Evolutionary conservation across 2,113 vertebrate species (phyloP).

Genomic region (Trematocara zebra): DNA sequence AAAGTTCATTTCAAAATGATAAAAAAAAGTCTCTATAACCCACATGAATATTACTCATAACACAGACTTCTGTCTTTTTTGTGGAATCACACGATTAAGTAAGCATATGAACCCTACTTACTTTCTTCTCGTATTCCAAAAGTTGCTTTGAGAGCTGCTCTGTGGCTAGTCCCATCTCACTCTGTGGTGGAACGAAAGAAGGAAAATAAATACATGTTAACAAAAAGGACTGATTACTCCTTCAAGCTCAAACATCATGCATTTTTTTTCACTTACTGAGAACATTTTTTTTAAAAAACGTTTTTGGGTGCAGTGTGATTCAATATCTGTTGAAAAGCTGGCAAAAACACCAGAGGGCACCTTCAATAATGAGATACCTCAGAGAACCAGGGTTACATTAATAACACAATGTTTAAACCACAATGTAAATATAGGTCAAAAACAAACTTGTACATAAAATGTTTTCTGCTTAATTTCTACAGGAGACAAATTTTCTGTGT

Average conservation of each 20-base stretch:
- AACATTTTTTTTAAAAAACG: fast-evolving
- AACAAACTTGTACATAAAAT: not conserved
- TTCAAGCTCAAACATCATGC: not conserved
- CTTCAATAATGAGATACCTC: not conserved
- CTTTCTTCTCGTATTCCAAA: constrained; percentile 93
- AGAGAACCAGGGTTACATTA: not conserved
- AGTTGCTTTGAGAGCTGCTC: constrained; percentile 93
- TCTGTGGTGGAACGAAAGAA: constrained; percentile 66
- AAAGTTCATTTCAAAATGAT: not conserved
- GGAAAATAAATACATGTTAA: not conserved
- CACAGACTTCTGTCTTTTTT: not conserved
- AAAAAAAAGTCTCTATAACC: not conserved
- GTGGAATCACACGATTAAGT: not conserved
- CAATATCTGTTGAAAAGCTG: not conserved
- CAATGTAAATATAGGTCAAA: not conserved
- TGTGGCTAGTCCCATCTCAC: constrained; percentile 96
- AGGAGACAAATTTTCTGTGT: not conserved
- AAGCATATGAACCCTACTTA: constrained; percentile 40
- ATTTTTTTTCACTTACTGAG: not conserved
- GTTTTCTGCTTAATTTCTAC: not conserved
- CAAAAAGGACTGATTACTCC: not conserved
- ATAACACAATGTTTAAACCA: not conserved
- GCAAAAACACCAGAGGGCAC: not conserved
- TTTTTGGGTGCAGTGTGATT: not conserved
- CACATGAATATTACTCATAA: not conserved